Conservation (phyloP, 1,140 invertebrate genomes). For the Eufriesea mexicana region DNA sequence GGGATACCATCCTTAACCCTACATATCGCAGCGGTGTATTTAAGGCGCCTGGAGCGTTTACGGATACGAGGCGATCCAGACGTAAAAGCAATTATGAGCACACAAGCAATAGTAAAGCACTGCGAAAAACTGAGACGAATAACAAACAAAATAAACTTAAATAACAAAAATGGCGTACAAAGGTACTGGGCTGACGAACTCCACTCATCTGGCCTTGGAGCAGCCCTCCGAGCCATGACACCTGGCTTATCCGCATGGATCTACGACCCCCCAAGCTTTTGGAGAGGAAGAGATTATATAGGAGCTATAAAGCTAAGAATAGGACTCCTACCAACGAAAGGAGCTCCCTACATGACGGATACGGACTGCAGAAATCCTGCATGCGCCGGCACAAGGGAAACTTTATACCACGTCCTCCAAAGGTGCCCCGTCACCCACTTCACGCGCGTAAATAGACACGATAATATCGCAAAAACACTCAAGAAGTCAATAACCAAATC, state of each 20-base stretch:
- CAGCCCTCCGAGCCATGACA: background rate
- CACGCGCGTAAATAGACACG: background rate
- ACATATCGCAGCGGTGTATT: no score
- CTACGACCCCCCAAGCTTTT: background rate
- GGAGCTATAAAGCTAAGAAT: slow-evolving; percentile 2
- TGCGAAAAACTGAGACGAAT: background rate
- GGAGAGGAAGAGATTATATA: slow-evolving; percentile 21
- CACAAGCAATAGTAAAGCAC: no score
- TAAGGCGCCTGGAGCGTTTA: background rate
- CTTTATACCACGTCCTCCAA: background rate
- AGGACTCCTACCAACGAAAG: background rate
- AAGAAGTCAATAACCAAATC: no score
- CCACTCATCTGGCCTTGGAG: background rate
- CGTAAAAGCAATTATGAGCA: background rate
- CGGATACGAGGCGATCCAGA: background rate
- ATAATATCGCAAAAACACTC: slow-evolving; percentile 1
- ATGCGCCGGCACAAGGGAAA: background rate
- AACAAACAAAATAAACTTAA: background rate
- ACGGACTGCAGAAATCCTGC: slow-evolving; percentile 5
- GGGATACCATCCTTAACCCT: background rate
- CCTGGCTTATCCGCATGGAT: background rate
- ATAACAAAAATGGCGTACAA: background rate
- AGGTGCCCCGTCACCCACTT: background rate
- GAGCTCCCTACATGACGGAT: background rate
- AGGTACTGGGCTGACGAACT: background rate